phyloP scores from a whole-genome alignment of 2,888 invertebrate species.

The Terebella lapidaria region DNA sequence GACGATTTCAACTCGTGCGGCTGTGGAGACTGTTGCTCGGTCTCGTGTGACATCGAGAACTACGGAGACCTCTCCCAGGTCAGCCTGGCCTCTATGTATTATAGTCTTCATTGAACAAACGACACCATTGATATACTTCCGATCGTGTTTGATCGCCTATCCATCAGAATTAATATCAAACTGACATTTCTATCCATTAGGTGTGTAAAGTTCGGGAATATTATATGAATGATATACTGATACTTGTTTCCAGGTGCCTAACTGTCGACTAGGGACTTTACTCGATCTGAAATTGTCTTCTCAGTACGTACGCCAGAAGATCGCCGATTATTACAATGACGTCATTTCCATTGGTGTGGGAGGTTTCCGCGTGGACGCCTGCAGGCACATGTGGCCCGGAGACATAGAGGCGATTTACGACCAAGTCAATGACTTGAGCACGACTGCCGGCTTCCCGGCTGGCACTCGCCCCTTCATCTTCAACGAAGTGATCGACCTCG shows the following conservation, averaged over 20 bases:
- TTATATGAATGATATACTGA: too few species aligned
- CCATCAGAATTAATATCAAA: too few species aligned
- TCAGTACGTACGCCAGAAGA: slow-evolving; percentile 35
- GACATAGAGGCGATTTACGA: slow-evolving; percentile 31
- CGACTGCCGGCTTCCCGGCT: slow-evolving; percentile 34
- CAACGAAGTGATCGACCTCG: slow-evolving; percentile 43
- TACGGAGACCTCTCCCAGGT: slow-evolving; percentile 28
- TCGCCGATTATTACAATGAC: slow-evolving; percentile 35
- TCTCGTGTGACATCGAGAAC: background rate
- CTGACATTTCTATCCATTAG: too few species aligned
- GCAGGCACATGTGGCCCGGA: slow-evolving; percentile 47
- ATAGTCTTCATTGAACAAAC: too few species aligned
- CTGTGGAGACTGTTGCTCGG: slow-evolving; percentile 16
- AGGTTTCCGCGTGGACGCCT: slow-evolving; percentile 44
- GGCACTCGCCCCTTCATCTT: slow-evolving; percentile 39
- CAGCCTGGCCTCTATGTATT: too few species aligned
- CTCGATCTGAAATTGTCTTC: slow-evolving; percentile 71
- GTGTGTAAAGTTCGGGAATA: too few species aligned
- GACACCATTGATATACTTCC: too few species aligned
- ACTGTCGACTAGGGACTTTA: slow-evolving; percentile 69
- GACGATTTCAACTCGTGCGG: slow-evolving; percentile 60
- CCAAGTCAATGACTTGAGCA: slow-evolving; percentile 26
- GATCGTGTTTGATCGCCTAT: too few species aligned
- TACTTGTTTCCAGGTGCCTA: slow-evolving; percentile 52
- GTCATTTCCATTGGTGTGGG: slow-evolving; percentile 41